Evolutionary conservation across 2,797 vertebrate genomes (phyloP), one percentile per base, ranked within the genome.

Genomic region (Clarias fuscus): DNA sequence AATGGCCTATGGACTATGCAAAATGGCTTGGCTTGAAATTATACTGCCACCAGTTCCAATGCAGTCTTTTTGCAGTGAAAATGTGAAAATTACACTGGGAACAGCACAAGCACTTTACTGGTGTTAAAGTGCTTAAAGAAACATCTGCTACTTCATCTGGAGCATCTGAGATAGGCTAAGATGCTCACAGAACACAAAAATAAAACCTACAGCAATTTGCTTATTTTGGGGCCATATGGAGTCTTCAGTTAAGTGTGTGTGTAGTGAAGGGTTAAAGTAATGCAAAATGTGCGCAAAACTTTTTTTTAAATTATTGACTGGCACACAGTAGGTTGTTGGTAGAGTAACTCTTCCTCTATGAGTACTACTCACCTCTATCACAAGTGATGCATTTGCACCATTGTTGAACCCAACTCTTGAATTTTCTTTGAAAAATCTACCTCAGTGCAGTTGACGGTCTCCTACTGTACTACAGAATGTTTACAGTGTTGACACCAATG

Each of bases 111-210:
- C 27, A 37, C 37, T 6, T 43, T 40, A 5, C 33, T 81, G 18
- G 11, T 80, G 59, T 7, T 2, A 64, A 80, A 43, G 37, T 78
- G 76, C 27, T 33, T 5, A 5, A 4, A 17, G 20, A 81, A 65
- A 65, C 78, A 81, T 81, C 78, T 81, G 78, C 59, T 64, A 43
- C 59, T 37, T 64, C 61, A 81, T 81, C 78, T 81, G 24, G 61
- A 65, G 15, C 33, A 81, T 43, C 37, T 65, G 37, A 65, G 37
- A 48, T 7, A 64, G 78, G 37, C 43, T 61, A 40, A 64, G 78
- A 40, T 81, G 14, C 61, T 65, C 30, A 62, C 5, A 64, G 33
- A 64, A 64, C 2, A 62, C 15, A 40, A 62, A 59, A 61, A 53
- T 18, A 33, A 33, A 56, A 59, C 4, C 1, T 77, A 7, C 53